Base-by-base conservation (phyloP, 2,113 vertebrate species). In the Hydropotes inermis region DNA sequence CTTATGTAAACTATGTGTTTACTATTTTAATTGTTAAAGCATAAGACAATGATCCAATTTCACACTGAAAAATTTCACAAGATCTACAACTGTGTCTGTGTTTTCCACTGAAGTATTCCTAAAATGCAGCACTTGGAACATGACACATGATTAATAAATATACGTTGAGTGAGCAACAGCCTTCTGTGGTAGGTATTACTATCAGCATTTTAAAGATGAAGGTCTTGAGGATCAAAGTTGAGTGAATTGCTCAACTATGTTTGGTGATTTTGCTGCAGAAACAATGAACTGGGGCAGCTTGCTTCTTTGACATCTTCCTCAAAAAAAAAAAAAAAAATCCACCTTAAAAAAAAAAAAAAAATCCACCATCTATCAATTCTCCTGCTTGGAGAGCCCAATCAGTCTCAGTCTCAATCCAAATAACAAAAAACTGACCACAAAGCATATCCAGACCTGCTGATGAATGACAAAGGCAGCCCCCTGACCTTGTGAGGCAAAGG, bases 261-360 rank as follows among this genome's bases (percentile, higher is more conserved):
- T 39, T 64, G 16, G n/a, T 13, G 0, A 67, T 97, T 94, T 57
- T 78, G 28, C 43, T 76, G 70, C 3, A 27, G 28, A 15, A 58
- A 74, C 21, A 85, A 70, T 23, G 64, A 92, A 81, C 1, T 45
- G 28, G 43, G 12, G 6, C 17, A 55, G 64, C 15, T 55, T 33
- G 2, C 11, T 64, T 91, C 58, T 79, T 74, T 85, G n/a, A 52
- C 43, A 50, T 54, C n/a, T 52, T 89, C 74, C 50, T 50, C 33
- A 57, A 55, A 92, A 97, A 96, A 86, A 89, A 54, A 39, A 39
- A 39, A 39, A 39, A 39, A 39, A 33, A 8, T 47, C 45, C 45
- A 47, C 45, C 45, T 47, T 11, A 54, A 47, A 89, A 97, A 96
- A 54, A 47, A 89, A 97, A 96, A 33, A 7, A 64, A 67, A 96